These are phyloP conservation scores for Dioctria rufipes DNA, from an alignment of 2,888 invertebrate species.

Conservation along the genomic window DNA sequence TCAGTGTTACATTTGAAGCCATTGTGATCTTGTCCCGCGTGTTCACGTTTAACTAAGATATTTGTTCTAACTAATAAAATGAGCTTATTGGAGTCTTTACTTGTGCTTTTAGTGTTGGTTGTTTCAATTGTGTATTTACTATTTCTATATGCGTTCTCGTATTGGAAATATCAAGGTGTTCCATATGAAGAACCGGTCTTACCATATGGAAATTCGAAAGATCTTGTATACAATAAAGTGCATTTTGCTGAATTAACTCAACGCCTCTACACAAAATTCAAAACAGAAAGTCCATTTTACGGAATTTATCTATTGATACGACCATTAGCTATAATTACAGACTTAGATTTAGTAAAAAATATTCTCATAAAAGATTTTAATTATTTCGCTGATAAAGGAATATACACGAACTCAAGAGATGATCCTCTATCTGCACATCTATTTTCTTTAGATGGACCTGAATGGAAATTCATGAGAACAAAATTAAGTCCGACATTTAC, in stretches of 20 bases:
- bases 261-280: conserved; percentile 7
- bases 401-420: conserved; percentile 62
- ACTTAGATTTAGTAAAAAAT: conserved; percentile 63
- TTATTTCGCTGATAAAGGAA: conserved; percentile 64
- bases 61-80: neutral
- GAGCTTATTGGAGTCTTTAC: neutral
- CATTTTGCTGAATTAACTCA: neutral
- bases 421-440: conserved; percentile 65
- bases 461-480: conserved; percentile 69
- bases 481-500: conserved; percentile 70
- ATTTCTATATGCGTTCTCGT: conserved; percentile 60
- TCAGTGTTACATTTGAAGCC: no score
- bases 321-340: conserved; percentile 54
- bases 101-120: neutral
- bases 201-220: conserved; percentile 63
- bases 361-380: conserved; percentile 65
- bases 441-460: conserved; percentile 64
- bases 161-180: conserved; percentile 64
- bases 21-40: no score
- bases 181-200: conserved; percentile 66
- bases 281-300: conserved; percentile 1
- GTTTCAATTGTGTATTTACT: conserved; percentile 3
- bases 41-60: no score
- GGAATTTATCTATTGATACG: conserved; percentile 53
- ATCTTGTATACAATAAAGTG: conserved; percentile 60